Evolutionary conservation across 30 jellyfish, hydroid and myxozoan genomes (phyloP).

Genomic region (Nemopilema nomurai): DNA sequence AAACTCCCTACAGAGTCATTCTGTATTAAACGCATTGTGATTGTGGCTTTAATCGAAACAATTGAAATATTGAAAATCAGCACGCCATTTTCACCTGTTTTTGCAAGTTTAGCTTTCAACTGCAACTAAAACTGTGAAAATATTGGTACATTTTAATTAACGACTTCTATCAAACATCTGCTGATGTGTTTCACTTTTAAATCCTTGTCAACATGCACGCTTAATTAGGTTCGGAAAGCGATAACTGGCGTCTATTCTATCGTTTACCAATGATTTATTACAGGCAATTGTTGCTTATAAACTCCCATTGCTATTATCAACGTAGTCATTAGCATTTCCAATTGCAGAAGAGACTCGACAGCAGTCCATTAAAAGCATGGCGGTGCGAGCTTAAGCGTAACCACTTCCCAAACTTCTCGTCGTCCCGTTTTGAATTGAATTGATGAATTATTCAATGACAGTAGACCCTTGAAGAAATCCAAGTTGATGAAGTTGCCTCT

Average conservation of each 20-base stretch:
- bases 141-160: slow-evolving; percentile 1
- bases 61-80: slow-evolving; percentile 53
- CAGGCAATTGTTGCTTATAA: not conserved
- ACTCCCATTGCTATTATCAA: not conserved
- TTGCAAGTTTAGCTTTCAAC: slow-evolving; percentile 9
- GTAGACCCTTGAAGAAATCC: not conserved
- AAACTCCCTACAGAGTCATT: slow-evolving; percentile 65
- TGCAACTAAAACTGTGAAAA: slow-evolving; percentile 17
- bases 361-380: not conserved
- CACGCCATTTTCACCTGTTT: slow-evolving; percentile 77
- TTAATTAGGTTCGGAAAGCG: not conserved
- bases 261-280: not conserved
- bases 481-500: not conserved
- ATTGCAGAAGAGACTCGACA: not conserved
- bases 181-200: slow-evolving; percentile 2
- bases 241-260: not conserved
- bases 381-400: not conserved
- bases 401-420: not conserved
- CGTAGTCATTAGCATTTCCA: not conserved
- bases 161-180: slow-evolving; percentile 15
- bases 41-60: slow-evolving; percentile 62
- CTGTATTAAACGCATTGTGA: slow-evolving; percentile 50
- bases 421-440: not conserved
- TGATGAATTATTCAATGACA: not conserved
- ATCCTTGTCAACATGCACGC: not conserved